Percentiles rank a stretch among this genome's conserved stretches.
phyloP scores from a whole-genome alignment of 2,113 vertebrate genomes.

The Colius striatus region DNA sequence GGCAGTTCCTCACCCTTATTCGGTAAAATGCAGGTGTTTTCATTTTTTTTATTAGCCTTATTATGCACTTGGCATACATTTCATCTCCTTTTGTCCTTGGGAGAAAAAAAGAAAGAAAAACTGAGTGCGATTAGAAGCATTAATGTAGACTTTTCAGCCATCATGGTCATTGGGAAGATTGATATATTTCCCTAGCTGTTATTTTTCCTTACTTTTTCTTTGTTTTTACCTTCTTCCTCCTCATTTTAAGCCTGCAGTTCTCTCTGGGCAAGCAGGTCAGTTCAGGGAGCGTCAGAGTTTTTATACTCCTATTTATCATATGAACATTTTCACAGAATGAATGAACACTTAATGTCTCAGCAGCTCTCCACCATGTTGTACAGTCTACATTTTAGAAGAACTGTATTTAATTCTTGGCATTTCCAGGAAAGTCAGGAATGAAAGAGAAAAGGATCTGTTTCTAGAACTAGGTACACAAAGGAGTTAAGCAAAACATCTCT shows the following conservation, averaged over 20 bases:
- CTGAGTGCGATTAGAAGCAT: slow-evolving; percentile 82
- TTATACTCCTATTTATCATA: slow-evolving; percentile 37
- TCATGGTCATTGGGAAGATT: slow-evolving; percentile 80
- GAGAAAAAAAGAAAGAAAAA: slow-evolving; percentile 79
- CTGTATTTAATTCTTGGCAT: background rate
- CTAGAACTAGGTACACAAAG: background rate
- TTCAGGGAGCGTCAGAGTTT: slow-evolving; percentile 48
- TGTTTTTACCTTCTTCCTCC: background rate
- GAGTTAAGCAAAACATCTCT: background rate
- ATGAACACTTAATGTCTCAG: slow-evolving; percentile 4
- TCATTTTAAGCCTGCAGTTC: slow-evolving; percentile 77
- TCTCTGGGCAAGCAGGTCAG: slow-evolving; percentile 65
- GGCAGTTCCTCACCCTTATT: slow-evolving; percentile 47
- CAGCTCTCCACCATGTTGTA: background rate
- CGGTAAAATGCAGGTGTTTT: slow-evolving; percentile 68
- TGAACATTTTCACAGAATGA: slow-evolving; percentile 20
- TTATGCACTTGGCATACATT: slow-evolving; percentile 82
- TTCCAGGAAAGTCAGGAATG: background rate
- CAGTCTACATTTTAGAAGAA: background rate
- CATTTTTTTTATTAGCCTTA: slow-evolving; percentile 70
- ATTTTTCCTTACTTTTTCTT: background rate
- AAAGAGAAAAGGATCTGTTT: background rate
- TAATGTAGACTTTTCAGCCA: slow-evolving; percentile 85
- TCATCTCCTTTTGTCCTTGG: slow-evolving; percentile 89
- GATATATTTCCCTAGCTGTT: slow-evolving; percentile 79